Evolutionary conservation across 2,113 vertebrate species (phyloP).

Genomic region (Pachyramphus minor): DNA sequence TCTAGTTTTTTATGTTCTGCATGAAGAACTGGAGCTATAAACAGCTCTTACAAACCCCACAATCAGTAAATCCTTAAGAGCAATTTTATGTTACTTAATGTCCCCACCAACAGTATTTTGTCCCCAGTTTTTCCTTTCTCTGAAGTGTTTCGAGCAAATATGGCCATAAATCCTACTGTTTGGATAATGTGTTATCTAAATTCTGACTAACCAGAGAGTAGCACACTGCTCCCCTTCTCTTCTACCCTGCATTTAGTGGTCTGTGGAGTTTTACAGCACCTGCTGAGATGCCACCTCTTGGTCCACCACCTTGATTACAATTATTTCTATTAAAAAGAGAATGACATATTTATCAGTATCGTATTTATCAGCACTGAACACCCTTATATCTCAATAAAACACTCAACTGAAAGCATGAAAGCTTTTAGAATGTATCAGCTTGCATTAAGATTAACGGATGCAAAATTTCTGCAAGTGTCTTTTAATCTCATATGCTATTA

Average conservation of each 20-base stretch:
- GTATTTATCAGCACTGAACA: neutral
- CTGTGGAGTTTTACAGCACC: neutral
- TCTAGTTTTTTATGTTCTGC: neutral
- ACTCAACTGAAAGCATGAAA: neutral
- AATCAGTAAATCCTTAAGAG: neutral
- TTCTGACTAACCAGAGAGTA: neutral
- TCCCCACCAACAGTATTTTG: neutral
- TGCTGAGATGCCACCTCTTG: neutral
- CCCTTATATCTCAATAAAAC: neutral
- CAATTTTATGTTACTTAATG: neutral
- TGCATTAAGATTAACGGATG: neutral
- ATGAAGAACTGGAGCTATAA: neutral
- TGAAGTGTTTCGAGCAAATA: neutral
- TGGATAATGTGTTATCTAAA: neutral
- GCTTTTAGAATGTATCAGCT: neutral
- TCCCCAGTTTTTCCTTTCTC: neutral
- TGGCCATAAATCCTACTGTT: neutral
- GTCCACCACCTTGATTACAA: neutral
- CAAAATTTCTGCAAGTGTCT: neutral
- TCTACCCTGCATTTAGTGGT: neutral
- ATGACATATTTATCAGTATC: neutral
- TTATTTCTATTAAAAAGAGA: neutral
- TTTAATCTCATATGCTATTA: neutral
- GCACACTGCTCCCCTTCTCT: neutral
- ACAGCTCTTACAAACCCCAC: neutral